Evolutionary conservation across 2,797 vertebrate species (phyloP).

Genomic region (Malacoraja senta): DNA sequence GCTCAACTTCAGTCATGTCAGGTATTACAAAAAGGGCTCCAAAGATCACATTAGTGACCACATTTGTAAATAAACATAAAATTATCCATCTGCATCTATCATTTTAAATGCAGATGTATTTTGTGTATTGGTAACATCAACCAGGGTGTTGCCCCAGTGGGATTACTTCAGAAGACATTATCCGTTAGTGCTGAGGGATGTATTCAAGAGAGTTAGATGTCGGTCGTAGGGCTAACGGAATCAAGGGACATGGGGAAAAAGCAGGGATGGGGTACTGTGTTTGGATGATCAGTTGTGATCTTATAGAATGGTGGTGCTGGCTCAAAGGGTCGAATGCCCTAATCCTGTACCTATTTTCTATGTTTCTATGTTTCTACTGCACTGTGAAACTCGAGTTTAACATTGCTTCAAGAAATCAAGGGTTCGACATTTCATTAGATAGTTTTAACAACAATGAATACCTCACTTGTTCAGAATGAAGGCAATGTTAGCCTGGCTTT

Average conservation of each 20-base stretch:
- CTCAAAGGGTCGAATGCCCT: no score
- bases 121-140: background rate
- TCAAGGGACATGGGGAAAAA: no score
- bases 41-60: no score
- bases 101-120: background rate
- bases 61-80: background rate
- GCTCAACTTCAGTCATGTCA: background rate
- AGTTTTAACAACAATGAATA: background rate
- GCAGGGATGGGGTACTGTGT: no score
- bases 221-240: no score
- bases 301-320: no score
- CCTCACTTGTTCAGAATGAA: background rate
- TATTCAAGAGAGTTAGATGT: no score
- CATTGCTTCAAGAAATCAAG: background rate
- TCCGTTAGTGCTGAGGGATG: no score
- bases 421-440: background rate
- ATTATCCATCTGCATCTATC: background rate
- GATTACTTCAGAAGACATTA: background rate
- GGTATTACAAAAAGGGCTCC: background rate
- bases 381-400: background rate
- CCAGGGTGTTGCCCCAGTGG: background rate
- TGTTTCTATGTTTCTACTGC: no score
- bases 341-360: no score
- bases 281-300: no score
- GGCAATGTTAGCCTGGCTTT: background rate